Evolutionary conservation across 2,797 vertebrate genomes (phyloP).

Genomic region (Lacerta bilineata): DNA sequence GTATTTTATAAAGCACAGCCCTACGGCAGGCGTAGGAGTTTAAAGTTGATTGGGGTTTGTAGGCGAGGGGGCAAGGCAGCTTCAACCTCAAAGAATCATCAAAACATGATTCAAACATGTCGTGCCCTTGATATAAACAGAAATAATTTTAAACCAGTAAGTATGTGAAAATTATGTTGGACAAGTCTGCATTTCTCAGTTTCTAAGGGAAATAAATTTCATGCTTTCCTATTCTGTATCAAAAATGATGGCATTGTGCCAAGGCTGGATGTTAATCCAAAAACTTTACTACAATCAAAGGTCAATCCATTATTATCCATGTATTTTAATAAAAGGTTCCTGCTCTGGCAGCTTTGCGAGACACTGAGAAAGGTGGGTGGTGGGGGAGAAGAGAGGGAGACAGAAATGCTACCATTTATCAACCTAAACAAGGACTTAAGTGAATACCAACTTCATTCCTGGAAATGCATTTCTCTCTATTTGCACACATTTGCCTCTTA

Average conservation of each 20-base stretch:
- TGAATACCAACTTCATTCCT: conserved; percentile 55
- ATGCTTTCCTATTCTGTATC: conserved; percentile 60
- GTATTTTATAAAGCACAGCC: conserved; percentile 21
- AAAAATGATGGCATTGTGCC: conserved; percentile 58
- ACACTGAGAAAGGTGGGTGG: conserved; percentile 27
- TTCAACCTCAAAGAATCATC: conserved; percentile 49
- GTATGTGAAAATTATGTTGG: conserved; percentile 22
- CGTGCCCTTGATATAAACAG: conserved; percentile 40
- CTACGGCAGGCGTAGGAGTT: not conserved
- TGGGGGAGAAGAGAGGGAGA: too few species aligned
- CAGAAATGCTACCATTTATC: not conserved
- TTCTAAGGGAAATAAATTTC: conserved; percentile 69
- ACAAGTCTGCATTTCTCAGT: conserved; percentile 48
- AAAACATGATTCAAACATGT: conserved; percentile 50
- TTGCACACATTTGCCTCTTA: conserved; percentile 70
- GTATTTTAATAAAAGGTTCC: conserved; percentile 44
- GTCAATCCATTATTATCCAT: conserved; percentile 47
- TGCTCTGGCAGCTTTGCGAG: not conserved
- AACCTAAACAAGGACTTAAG: conserved; percentile 49
- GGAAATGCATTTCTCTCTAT: conserved; percentile 68
- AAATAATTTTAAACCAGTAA: conserved; percentile 59
- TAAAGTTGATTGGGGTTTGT: not conserved
- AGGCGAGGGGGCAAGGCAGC: not conserved
- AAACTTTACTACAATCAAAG: conserved; percentile 53
- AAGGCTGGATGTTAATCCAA: conserved; percentile 60